Conservation (phyloP, 2,797 vertebrate genomes). For the Artibeus lituratus region DNA sequence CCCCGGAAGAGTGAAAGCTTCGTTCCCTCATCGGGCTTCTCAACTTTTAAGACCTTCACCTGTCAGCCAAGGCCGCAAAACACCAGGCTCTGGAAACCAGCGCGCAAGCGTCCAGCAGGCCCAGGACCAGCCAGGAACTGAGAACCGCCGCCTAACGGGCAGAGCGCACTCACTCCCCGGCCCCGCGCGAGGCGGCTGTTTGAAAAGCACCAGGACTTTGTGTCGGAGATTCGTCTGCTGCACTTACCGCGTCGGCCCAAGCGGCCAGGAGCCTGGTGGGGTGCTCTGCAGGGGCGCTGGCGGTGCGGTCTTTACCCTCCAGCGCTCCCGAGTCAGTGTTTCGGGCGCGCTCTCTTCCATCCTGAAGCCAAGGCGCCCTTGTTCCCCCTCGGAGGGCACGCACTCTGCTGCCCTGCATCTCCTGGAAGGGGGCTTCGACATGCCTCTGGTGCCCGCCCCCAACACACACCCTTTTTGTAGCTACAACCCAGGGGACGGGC, state of each 20-base stretch:
- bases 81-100: not conserved
- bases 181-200: not conserved
- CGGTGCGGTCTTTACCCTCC: not conserved
- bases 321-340: not conserved
- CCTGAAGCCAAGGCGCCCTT: not conserved
- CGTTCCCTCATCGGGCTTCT: too few relatives aligned
- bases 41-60: not conserved
- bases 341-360: not conserved
- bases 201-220: not conserved
- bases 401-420: not conserved
- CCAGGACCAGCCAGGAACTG: not conserved
- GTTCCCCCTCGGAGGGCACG: not conserved
- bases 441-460: not conserved
- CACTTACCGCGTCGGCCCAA: too few relatives aligned
- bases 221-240: not conserved
- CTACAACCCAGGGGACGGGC: not conserved
- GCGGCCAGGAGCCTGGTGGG: not conserved
- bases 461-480: not conserved
- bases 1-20: not conserved
- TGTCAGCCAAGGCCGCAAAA: not conserved
- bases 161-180: not conserved
- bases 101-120: accelerated
- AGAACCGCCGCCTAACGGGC: too few relatives aligned
- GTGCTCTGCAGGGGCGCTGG: not conserved
- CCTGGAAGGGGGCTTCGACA: not conserved